A percentile compares a stretch with the other conserved stretches of the same genome.
Conservation (phyloP, 1,140 invertebrate genomes). For the Asbolus verrucosus region DNA sequence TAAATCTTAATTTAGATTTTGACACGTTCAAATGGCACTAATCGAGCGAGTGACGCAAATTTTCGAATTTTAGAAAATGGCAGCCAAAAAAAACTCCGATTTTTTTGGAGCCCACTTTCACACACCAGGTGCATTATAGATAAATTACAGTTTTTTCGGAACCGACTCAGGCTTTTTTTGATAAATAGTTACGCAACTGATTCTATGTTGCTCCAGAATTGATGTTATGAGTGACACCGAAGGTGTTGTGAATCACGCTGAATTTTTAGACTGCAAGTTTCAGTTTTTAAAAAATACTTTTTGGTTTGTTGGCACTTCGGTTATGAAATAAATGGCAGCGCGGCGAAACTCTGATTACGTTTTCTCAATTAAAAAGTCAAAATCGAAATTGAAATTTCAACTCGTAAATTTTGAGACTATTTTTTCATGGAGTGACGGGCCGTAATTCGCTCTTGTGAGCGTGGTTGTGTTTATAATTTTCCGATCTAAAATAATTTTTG, state of each 20-base stretch:
- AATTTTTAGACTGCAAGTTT: background rate
- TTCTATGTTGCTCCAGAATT: background rate
- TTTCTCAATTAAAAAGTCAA: background rate
- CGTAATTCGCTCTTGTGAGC: background rate
- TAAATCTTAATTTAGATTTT: background rate
- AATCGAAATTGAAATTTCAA: background rate
- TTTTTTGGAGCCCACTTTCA: too few relatives aligned
- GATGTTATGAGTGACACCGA: background rate
- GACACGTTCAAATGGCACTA: too few relatives aligned
- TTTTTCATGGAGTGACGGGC: too few relatives aligned
- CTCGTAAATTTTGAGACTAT: background rate
- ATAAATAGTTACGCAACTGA: background rate
- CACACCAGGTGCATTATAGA: background rate
- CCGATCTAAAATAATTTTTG: background rate
- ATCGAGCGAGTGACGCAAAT: too few relatives aligned
- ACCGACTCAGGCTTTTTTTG: too few relatives aligned
- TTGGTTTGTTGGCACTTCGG: background rate
- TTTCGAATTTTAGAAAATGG: background rate
- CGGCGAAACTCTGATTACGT: background rate
- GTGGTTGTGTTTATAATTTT: slow-evolving; percentile 4
- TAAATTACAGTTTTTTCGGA: background rate
- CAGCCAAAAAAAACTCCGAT: too few relatives aligned
- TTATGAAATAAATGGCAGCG: background rate
- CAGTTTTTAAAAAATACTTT: background rate
- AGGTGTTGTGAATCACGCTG: background rate